Base-by-base conservation (phyloP, 1,140 invertebrate species). In the Proctacanthus coquilletti region DNA sequence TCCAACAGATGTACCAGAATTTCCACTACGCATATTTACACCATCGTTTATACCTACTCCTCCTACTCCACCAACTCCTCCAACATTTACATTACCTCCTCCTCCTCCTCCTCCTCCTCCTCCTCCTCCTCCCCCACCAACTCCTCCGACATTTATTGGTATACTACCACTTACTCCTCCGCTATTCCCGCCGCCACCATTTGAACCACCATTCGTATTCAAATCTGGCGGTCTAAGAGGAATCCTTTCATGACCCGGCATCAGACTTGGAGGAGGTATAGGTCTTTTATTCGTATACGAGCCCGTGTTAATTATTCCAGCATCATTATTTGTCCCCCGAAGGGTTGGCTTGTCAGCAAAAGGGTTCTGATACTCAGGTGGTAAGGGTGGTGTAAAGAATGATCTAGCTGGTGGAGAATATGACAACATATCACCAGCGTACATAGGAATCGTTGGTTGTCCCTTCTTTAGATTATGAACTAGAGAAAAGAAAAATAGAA, bases 341-440 rank as follows among this genome's bases (percentile, higher is more conserved):
- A 85, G 56, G 5, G 81, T 85, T 20, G 81, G 81, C 53, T 84
- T 84, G 49, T 86, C 79, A 3, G 80, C 79, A 51, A 85, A 85
- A 1, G 82, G 81, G 60, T 84, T 80, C 13, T 72, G 65, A 49
- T 79, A 81, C 52, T 80, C 78, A 2, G 77, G 77, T 5, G 80
- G 80, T 36, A 84, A 48, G 0, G 80, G 80, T 1, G 83, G 81
- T 0, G 80, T 84, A 54, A 85, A 80, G 42, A 81, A 74, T 2
- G 76, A 69, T 40, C 81, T 60, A 14, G 75, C 75, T 3, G 82
- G 80, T 9, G 81, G 81, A 9, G 80, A 77, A 59, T 84, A 84
- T n/a, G 77, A 81, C 11, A 79, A 79, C 39, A 79, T 66, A 42
- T 81, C 80, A 3, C 62, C 68, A 15, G 50, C 45, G 44, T 66